phyloP scores from a whole-genome alignment of 2,113 vertebrate genomes.

The Rhagologus leucostigma region DNA sequence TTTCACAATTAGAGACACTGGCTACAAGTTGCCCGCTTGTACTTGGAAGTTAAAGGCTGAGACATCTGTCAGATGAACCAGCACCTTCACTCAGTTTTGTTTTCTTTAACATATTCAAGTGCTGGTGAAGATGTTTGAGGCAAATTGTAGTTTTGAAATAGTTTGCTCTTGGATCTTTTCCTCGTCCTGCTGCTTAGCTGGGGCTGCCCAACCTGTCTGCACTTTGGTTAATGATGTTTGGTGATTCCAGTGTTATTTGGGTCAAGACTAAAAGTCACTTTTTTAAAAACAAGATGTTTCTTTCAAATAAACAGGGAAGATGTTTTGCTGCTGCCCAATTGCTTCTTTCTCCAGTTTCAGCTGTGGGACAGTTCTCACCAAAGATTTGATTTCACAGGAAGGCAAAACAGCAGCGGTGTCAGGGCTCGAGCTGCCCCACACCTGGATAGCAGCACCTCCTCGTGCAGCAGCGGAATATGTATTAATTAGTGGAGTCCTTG shows the following conservation, averaged over 20 bases:
- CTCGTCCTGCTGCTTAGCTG: accelerated
- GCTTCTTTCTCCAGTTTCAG: background rate
- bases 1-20: constrained; percentile 25
- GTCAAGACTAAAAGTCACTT: background rate
- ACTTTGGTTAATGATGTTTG: background rate
- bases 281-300: background rate
- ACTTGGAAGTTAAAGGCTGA: background rate
- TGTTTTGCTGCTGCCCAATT: background rate
- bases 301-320: background rate
- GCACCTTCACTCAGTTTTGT: background rate
- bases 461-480: background rate
- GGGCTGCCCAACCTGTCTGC: background rate
- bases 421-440: background rate
- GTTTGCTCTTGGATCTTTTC: background rate
- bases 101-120: background rate
- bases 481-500: background rate
- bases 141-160: background rate
- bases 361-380: background rate
- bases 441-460: background rate
- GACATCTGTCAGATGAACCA: background rate
- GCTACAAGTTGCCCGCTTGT: background rate
- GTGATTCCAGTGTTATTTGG: background rate
- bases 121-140: background rate
- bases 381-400: background rate
- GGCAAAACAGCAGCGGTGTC: background rate